Conservation (phyloP, 2,113 vertebrate genomes). For the Poecile atricapillus region DNA sequence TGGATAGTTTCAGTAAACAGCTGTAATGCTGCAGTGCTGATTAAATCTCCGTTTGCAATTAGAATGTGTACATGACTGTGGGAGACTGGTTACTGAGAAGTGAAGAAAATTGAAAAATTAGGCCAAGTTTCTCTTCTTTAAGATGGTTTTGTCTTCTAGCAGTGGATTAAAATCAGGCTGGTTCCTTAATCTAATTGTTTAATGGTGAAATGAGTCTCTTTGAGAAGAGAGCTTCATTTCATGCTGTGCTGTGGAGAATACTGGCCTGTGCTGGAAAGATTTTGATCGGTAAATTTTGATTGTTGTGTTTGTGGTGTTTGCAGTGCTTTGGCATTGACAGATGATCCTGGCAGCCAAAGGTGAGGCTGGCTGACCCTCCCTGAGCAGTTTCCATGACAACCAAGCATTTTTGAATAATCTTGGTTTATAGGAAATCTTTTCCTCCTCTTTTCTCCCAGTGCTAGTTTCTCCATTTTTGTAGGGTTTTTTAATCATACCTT, state of each 20-base stretch:
- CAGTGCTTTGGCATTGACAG: conserved; percentile 68
- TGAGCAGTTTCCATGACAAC: conserved; percentile 74
- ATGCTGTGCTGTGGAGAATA: not conserved
- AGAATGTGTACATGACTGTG: not conserved
- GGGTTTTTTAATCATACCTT: not conserved
- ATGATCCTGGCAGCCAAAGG: conserved; percentile 69
- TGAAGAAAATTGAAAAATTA: not conserved
- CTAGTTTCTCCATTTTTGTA: not conserved
- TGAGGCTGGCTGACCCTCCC: conserved; percentile 73
- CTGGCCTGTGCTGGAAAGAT: not conserved
- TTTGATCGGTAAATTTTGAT: conserved; percentile 48
- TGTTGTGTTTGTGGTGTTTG: conserved; percentile 54
- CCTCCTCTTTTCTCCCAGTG: not conserved
- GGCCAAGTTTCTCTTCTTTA: not conserved
- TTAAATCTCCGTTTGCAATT: not conserved
- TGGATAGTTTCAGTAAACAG: not conserved
- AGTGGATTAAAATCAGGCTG: not conserved
- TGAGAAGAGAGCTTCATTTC: conserved; percentile 24
- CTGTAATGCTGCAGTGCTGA: not conserved
- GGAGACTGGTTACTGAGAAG: not conserved
- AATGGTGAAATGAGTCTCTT: not conserved
- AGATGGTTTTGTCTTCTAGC: not conserved
- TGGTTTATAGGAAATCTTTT: conserved; percentile 69
- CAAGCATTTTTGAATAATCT: conserved; percentile 62
- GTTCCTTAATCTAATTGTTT: not conserved